These are phyloP conservation scores for Dicyrtoma fusca DNA, from an alignment of 2,888 invertebrate genomes.

Conservation along the genomic window DNA sequence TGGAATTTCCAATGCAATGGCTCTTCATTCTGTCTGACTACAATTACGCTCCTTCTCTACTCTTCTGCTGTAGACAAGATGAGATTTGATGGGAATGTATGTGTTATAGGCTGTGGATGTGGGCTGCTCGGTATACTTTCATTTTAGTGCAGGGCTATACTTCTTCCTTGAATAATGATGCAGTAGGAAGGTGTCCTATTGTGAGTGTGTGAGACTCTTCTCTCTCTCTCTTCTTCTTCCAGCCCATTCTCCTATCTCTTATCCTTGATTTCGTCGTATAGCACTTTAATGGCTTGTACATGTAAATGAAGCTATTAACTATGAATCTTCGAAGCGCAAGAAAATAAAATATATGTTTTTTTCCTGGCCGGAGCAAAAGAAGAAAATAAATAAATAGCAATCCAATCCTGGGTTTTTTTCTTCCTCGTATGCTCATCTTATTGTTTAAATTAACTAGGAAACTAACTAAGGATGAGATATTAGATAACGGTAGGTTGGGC, in stretches of 20 bases:
- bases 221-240: too few relatives aligned
- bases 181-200: too few relatives aligned
- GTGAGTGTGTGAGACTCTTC: too few relatives aligned
- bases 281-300: conserved; percentile 13
- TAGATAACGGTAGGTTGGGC: too few relatives aligned
- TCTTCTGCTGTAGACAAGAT: not conserved
- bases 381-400: not conserved
- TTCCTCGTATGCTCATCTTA: not conserved
- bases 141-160: too few relatives aligned
- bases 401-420: not conserved
- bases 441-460: too few relatives aligned
- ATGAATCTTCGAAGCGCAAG: not conserved
- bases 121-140: not conserved
- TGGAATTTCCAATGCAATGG: conserved; percentile 23
- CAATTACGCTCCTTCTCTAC: not conserved
- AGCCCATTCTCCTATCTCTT: too few relatives aligned
- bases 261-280: not conserved
- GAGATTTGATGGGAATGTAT: too few relatives aligned
- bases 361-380: not conserved
- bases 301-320: conserved; percentile 8
- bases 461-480: too few relatives aligned
- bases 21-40: not conserved
- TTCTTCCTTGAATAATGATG: too few relatives aligned
- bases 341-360: not conserved
- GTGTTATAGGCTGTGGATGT: too few relatives aligned